These are phyloP conservation scores for Pseudeuparius sepicola DNA, from an alignment of 2,888 invertebrate genomes.

Conservation along the genomic window DNA sequence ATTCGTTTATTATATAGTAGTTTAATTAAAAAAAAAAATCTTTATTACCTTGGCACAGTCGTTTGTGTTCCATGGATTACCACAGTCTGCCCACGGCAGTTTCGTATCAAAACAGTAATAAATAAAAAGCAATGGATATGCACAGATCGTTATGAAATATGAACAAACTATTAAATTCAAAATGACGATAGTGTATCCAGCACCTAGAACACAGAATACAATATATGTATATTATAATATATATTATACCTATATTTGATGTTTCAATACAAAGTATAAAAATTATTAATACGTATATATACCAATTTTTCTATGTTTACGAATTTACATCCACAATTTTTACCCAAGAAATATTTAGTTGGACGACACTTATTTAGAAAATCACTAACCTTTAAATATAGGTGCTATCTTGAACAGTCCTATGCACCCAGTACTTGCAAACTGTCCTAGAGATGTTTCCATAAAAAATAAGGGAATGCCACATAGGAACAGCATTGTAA, in stretches of 20 bases:
- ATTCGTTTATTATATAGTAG: neutral
- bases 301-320: too few relatives aligned
- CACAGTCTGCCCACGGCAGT: slow-evolving; percentile 70
- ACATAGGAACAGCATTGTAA: slow-evolving; percentile 68
- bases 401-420: slow-evolving; percentile 73
- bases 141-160: slow-evolving; percentile 78
- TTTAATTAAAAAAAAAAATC: neutral
- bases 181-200: slow-evolving; percentile 73
- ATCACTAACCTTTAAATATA: slow-evolving; percentile 65
- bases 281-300: too few relatives aligned
- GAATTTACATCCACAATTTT: too few relatives aligned
- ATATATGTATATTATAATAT: slow-evolving; percentile 5
- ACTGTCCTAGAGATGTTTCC: slow-evolving; percentile 80
- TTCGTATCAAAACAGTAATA: slow-evolving; percentile 54
- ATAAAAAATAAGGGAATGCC: slow-evolving; percentile 83
- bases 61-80: slow-evolving; percentile 74
- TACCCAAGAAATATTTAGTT: too few relatives aligned
- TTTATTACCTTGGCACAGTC: slow-evolving; percentile 52
- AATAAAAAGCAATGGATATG: slow-evolving; percentile 77
- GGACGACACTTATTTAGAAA: too few relatives aligned
- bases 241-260: too few relatives aligned
- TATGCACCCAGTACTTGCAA: slow-evolving; percentile 71
- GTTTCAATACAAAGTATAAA: too few relatives aligned
- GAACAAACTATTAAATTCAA: slow-evolving; percentile 71
- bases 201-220: slow-evolving; percentile 47